Evolutionary conservation across 2,797 vertebrate genomes (phyloP).

Genomic region (Lates japonicus): DNA sequence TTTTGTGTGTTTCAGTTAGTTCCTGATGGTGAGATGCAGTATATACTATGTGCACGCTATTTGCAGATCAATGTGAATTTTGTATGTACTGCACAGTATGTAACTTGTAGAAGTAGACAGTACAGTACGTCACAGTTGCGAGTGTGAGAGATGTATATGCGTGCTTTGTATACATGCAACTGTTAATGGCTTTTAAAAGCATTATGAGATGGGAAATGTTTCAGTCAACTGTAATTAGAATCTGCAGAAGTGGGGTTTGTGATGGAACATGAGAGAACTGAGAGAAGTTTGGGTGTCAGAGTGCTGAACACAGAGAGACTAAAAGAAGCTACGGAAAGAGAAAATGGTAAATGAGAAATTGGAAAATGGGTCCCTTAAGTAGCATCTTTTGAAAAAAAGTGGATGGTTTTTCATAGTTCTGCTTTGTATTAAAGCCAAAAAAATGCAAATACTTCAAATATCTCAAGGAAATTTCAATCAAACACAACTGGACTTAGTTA

Average conservation of each 20-base stretch:
- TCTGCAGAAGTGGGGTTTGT: background rate
- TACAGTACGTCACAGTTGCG: background rate
- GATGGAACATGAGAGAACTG: background rate
- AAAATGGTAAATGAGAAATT: background rate
- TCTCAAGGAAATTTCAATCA: too few relatives aligned
- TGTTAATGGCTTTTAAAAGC: constrained; percentile 33
- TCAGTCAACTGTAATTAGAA: constrained; percentile 30
- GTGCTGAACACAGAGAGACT: background rate
- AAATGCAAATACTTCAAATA: too few relatives aligned
- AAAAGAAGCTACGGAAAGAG: background rate
- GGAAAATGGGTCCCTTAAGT: background rate
- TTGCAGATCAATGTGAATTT: background rate
- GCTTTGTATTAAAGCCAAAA: background rate
- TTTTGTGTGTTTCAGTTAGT: background rate
- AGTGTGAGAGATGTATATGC: constrained; percentile 24
- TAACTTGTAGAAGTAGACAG: constrained; percentile 13
- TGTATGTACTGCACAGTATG: background rate
- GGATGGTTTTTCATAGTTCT: background rate
- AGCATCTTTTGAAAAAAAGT: background rate
- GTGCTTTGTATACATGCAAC: constrained; percentile 30
- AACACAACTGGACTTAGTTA: too few relatives aligned
- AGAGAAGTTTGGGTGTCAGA: background rate
- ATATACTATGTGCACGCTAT: background rate
- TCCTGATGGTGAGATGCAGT: too few relatives aligned
- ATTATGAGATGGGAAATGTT: constrained; percentile 12